Evolutionary conservation across 2,888 invertebrate species (phyloP).

Genomic region (Myopa tessellatipennis): DNA sequence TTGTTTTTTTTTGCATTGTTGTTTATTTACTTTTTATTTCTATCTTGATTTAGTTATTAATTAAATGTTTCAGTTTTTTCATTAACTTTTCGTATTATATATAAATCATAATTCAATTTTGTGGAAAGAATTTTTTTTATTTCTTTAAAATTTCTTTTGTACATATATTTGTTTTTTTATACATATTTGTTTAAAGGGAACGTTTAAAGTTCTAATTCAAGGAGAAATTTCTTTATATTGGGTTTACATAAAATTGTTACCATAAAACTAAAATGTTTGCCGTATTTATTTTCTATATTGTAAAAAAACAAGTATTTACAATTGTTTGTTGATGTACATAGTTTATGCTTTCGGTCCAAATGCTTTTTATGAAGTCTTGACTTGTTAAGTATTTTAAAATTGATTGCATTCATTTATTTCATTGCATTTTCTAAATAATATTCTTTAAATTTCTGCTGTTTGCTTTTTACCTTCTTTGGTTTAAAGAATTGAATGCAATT

Average conservation of each 20-base stretch:
- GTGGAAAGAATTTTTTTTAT: conserved; percentile 1
- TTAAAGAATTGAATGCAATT: conserved; percentile 60
- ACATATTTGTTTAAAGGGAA: too few species aligned
- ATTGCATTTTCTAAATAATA: conserved; percentile 29
- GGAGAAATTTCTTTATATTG: too few species aligned
- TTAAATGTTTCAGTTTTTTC: background rate
- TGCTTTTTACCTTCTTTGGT: conserved; percentile 42
- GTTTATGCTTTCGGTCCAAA: background rate
- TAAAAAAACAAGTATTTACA: conserved; percentile 15
- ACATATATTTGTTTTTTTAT: too few species aligned
- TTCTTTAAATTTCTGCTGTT: conserved; percentile 13
- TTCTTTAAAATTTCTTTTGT: conserved; percentile 19
- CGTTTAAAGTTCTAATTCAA: too few species aligned
- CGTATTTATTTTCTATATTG: background rate
- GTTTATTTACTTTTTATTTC: background rate
- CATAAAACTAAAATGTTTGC: too few species aligned
- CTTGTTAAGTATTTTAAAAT: too few species aligned
- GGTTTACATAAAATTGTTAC: too few species aligned
- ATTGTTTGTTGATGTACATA: conserved; percentile 29
- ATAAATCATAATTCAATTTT: background rate
- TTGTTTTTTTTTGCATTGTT: conserved; percentile 13
- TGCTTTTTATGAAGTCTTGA: too few species aligned
- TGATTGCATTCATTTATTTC: background rate
- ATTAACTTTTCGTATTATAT: too few species aligned
- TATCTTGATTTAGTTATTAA: conserved; percentile 1